Evolutionary conservation across 2,888 invertebrate genomes (phyloP).

Genomic region (Sesia apiformis): DNA sequence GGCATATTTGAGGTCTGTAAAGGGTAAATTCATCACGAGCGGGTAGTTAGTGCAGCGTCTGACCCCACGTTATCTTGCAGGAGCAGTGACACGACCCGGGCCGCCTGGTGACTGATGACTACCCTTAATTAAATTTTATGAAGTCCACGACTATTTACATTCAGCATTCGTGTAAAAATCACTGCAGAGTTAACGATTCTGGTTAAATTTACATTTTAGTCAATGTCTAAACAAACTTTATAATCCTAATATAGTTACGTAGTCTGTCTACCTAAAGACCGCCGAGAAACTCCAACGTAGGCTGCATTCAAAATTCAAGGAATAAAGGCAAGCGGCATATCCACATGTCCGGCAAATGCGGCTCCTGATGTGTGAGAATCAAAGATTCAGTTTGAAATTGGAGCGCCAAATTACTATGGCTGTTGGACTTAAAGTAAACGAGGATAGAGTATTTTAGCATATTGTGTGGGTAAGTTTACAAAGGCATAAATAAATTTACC

Average conservation of each 20-base stretch:
- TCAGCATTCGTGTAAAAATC: not conserved
- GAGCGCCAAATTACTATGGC: conserved; percentile 26
- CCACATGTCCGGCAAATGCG: conserved; percentile 38
- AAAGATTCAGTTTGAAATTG: conserved; percentile 36
- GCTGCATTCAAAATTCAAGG: conserved; percentile 54
- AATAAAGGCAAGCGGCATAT: conserved; percentile 42
- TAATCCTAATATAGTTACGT: conserved; percentile 43
- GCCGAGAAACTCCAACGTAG: conserved; percentile 43
- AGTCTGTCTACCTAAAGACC: conserved; percentile 46
- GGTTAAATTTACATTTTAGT: not conserved
- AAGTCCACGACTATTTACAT: conserved; percentile 12
- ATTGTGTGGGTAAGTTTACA: not conserved
- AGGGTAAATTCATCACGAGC: conserved; percentile 63
- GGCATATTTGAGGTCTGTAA: conserved; percentile 67
- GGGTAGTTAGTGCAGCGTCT: conserved; percentile 56
- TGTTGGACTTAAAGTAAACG: too few species aligned
- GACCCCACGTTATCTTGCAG: conserved; percentile 67
- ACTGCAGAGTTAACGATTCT: not conserved
- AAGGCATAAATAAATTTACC: not conserved
- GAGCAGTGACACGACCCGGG: conserved; percentile 55
- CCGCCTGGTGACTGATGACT: conserved; percentile 67
- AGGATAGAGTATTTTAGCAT: too few species aligned
- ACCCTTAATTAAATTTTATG: conserved; percentile 70
- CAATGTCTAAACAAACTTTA: conserved; percentile 33
- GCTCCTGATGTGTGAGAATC: conserved; percentile 29